Percentiles rank a stretch among this genome's conserved stretches.
Evolutionary conservation across 2,113 vertebrate genomes (phyloP).

Genomic region (Motacilla tschutschensis): DNA sequence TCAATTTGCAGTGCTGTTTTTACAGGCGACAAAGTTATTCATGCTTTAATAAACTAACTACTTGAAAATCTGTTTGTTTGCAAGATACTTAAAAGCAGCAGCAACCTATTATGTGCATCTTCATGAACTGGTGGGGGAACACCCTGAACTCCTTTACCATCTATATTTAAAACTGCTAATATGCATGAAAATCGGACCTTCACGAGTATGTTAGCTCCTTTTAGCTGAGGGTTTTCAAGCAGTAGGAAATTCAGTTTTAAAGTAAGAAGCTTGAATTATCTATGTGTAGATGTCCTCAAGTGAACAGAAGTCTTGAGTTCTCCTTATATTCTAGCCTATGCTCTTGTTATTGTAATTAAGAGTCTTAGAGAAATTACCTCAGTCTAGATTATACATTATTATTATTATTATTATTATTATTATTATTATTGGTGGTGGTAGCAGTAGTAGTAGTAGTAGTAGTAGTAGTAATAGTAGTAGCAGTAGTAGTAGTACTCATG

Average conservation of each 20-base stretch:
- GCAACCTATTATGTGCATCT: background rate
- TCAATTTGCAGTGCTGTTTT: constrained; percentile 2
- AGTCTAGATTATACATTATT: background rate
- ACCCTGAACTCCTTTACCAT: background rate
- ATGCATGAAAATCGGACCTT: background rate
- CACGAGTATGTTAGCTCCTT: background rate
- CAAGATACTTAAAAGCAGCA: background rate
- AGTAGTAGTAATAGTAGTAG: too few species aligned
- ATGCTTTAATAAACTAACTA: background rate
- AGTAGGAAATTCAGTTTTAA: background rate
- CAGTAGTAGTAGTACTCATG: background rate
- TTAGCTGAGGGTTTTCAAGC: background rate
- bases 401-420: background rate
- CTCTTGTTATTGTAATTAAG: background rate
- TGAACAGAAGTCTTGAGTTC: background rate
- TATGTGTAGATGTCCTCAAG: background rate
- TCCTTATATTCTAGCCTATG: background rate
- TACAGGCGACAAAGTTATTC: background rate
- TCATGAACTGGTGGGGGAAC: background rate
- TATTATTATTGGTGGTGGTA: too few species aligned
- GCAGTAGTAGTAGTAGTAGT: too few species aligned
- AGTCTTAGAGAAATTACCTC: background rate
- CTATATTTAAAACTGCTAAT: background rate
- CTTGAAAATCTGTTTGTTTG: background rate
- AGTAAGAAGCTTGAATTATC: background rate